Conservation (phyloP, 2,888 invertebrate species). For the Drosophila affinis region DNA sequence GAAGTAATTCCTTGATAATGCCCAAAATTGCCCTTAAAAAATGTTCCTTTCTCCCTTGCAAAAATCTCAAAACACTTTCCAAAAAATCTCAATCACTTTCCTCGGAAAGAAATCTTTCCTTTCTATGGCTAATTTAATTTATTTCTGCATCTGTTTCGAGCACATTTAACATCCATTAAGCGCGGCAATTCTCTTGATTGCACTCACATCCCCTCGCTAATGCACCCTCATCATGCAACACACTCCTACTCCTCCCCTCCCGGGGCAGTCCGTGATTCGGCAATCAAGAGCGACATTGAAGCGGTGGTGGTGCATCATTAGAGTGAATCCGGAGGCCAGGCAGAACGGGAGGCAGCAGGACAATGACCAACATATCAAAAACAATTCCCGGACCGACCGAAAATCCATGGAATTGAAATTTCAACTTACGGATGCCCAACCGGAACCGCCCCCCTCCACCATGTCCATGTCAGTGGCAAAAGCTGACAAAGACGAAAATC, state of each 20-base stretch:
- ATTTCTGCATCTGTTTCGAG: slow-evolving; percentile 81
- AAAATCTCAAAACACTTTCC: not conserved
- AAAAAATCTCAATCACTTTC: slow-evolving; percentile 2
- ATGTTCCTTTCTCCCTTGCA: no score
- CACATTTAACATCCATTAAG: slow-evolving; percentile 82
- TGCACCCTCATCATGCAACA: slow-evolving; percentile 30
- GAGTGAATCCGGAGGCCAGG: slow-evolving; percentile 28
- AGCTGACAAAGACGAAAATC: slow-evolving; percentile 79
- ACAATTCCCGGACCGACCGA: slow-evolving; percentile 66
- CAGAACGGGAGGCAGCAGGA: slow-evolving; percentile 47
- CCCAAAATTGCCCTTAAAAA: not conserved
- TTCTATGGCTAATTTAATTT: slow-evolving; percentile 71
- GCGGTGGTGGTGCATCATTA: slow-evolving; percentile 46
- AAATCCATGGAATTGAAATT: slow-evolving; percentile 79
- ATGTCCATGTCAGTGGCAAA: slow-evolving; percentile 54
- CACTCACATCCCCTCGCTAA: slow-evolving; percentile 52
- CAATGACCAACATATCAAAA: slow-evolving; percentile 71
- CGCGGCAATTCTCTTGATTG: slow-evolving; percentile 80
- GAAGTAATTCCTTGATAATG: no score
- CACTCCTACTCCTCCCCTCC: not conserved
- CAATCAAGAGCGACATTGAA: slow-evolving; percentile 54
- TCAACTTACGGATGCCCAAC: slow-evolving; percentile 62
- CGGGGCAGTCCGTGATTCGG: not conserved
- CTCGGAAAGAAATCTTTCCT: not conserved
- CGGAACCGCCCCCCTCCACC: not conserved